Evolutionary conservation across 2,113 vertebrate genomes (phyloP).

Genomic region (Epinephelus fuscoguttatus): DNA sequence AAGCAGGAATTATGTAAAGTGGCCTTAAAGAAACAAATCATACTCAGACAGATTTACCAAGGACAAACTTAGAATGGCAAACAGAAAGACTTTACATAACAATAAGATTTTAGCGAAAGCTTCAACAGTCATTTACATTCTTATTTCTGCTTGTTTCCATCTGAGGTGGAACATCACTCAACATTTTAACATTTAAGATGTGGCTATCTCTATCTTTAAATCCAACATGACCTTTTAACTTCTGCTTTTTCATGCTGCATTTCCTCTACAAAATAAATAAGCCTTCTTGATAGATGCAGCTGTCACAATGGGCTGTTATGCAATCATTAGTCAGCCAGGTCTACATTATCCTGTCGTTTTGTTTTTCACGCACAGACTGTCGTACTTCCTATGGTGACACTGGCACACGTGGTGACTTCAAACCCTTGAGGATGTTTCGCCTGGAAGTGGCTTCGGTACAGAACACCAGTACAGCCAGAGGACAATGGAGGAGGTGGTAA

Average conservation of each 20-base stretch:
- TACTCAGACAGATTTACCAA: background rate
- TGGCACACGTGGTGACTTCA: conserved; percentile 9
- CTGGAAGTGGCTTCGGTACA: conserved; percentile 18
- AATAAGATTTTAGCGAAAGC: background rate
- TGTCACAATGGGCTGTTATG: background rate
- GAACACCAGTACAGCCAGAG: conserved; percentile 12
- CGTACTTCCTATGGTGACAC: conserved; percentile 22
- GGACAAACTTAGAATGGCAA: background rate
- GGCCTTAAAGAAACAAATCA: background rate
- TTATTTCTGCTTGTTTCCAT: background rate
- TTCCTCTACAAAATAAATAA: background rate
- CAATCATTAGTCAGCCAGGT: conserved; percentile 19
- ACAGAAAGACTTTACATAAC: background rate
- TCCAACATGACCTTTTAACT: conserved; percentile 1
- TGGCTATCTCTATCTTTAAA: background rate
- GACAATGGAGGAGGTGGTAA: conserved; percentile 56
- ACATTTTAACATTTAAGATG: conserved; percentile 13
- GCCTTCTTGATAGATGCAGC: background rate
- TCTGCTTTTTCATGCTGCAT: background rate
- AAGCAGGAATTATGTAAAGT: background rate
- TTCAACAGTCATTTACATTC: background rate
- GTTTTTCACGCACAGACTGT: conserved; percentile 19
- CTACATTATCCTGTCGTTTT: conserved; percentile 23
- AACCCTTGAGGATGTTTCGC: conserved; percentile 41
- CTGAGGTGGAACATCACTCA: background rate